These are phyloP conservation scores for Caenorhabditis imperialis DNA, from an alignment of 2,888 invertebrate species.

Conservation along the genomic window DNA sequence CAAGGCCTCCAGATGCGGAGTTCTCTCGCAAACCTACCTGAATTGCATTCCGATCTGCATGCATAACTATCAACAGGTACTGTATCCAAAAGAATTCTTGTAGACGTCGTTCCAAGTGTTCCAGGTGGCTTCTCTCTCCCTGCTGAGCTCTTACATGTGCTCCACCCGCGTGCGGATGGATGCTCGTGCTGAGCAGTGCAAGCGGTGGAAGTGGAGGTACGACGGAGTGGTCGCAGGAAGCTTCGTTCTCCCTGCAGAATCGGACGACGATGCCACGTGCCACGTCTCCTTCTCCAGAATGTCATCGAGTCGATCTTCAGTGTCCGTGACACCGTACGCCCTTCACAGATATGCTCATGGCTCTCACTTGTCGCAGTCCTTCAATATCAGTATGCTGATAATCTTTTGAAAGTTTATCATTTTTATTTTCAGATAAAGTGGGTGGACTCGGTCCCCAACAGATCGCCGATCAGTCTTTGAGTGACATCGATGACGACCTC, in stretches of 20 bases:
- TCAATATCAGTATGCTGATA: conserved; percentile 36
- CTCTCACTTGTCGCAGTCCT: conserved; percentile 54
- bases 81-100: neutral
- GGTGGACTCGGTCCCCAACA: conserved; percentile 27
- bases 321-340: conserved; percentile 62
- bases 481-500: conserved; percentile 39
- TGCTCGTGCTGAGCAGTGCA: conserved; percentile 43
- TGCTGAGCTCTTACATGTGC: conserved; percentile 46
- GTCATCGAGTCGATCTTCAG: conserved; percentile 73
- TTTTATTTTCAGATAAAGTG: conserved; percentile 34
- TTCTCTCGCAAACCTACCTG: conserved; percentile 53
- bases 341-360: conserved; percentile 69
- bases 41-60: conserved; percentile 63
- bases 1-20: conserved; percentile 24
- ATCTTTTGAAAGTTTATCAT: neutral
- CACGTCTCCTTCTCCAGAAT: conserved; percentile 67
- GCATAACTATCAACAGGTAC: conserved; percentile 55
- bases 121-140: conserved; percentile 13
- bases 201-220: conserved; percentile 64
- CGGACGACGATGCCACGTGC: conserved; percentile 63
- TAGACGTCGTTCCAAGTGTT: conserved; percentile 2
- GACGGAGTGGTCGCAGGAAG: conserved; percentile 61
- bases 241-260: conserved; percentile 56
- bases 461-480: conserved; percentile 4
- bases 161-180: conserved; percentile 56